A percentile compares a stretch with the other conserved stretches of the same genome.
These are phyloP conservation scores for Pristionchus exspectatus DNA, from an alignment of 2,888 invertebrate species.

Conservation along the genomic window DNA sequence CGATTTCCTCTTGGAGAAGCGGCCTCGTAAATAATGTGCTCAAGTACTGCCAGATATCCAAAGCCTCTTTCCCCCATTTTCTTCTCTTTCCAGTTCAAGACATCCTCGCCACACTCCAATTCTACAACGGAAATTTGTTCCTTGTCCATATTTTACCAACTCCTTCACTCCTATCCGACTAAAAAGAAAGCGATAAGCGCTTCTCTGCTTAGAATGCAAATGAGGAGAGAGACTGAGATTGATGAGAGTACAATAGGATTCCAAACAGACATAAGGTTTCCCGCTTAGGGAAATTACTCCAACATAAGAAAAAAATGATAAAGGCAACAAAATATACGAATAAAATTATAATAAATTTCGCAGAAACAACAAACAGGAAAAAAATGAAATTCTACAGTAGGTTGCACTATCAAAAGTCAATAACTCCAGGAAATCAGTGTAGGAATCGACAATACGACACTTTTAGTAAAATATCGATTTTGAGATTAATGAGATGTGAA, in stretches of 20 bases:
- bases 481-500: too few species aligned
- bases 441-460: too few species aligned
- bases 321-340: too few species aligned
- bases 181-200: slow-evolving; percentile 40
- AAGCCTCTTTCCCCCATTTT: slow-evolving; percentile 13
- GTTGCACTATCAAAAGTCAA: too few species aligned
- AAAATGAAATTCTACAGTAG: too few species aligned
- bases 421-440: too few species aligned
- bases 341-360: too few species aligned
- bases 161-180: slow-evolving; percentile 27
- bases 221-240: slow-evolving; percentile 14
- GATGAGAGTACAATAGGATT: slow-evolving; percentile 13
- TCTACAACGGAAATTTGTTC: slow-evolving; percentile 53
- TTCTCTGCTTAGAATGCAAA: slow-evolving; percentile 45
- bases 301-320: background rate
- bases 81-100: slow-evolving; percentile 12
- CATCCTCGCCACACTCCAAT: background rate
- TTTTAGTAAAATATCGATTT: too few species aligned
- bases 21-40: slow-evolving; percentile 55
- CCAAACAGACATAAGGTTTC: background rate
- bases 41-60: slow-evolving; percentile 47
- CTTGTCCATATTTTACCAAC: slow-evolving; percentile 30
- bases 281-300: background rate
- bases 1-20: slow-evolving; percentile 41
- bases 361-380: too few species aligned